These are phyloP conservation scores for Drosophila littoralis DNA, from an alignment of 1,140 invertebrate species.

Conservation along the genomic window DNA sequence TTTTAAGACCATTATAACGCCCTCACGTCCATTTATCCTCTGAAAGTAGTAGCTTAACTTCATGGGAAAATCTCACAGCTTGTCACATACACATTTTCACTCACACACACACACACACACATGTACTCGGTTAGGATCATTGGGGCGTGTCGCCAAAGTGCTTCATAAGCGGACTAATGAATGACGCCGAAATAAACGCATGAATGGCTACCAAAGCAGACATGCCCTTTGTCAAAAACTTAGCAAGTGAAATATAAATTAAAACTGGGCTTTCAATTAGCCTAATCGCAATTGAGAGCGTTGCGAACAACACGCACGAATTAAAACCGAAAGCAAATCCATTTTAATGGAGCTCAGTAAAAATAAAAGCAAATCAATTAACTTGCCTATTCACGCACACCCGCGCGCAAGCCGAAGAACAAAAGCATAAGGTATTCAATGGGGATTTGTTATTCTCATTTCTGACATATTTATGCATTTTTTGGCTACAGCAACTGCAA, in stretches of 20 bases:
- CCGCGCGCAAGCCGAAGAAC: slow-evolving; percentile 18
- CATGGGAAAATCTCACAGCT: slow-evolving; percentile 5
- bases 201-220: slow-evolving; percentile 25
- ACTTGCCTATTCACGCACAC: slow-evolving; percentile 28
- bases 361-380: slow-evolving; percentile 70
- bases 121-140: neutral
- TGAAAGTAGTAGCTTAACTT: neutral
- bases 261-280: slow-evolving; percentile 24
- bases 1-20: neutral
- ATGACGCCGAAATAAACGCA: slow-evolving; percentile 23
- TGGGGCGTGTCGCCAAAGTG: slow-evolving; percentile 26
- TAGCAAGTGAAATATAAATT: slow-evolving; percentile 11
- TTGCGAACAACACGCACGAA: slow-evolving; percentile 39
- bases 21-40: neutral
- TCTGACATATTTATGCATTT: slow-evolving; percentile 28
- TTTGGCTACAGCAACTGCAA: neutral
- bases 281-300: slow-evolving; percentile 22
- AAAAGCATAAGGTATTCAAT: slow-evolving; percentile 12
- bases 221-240: slow-evolving; percentile 1
- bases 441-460: slow-evolving; percentile 34
- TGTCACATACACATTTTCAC: neutral
- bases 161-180: slow-evolving; percentile 15
- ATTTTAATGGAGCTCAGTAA: slow-evolving; percentile 17
- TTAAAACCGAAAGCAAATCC: slow-evolving; percentile 24
- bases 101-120: neutral